Percentiles rank a stretch among this genome's conserved stretches.
These are phyloP conservation scores for Sclerurus mexicanus DNA, from an alignment of 2,113 vertebrate genomes.

Conservation along the genomic window DNA sequence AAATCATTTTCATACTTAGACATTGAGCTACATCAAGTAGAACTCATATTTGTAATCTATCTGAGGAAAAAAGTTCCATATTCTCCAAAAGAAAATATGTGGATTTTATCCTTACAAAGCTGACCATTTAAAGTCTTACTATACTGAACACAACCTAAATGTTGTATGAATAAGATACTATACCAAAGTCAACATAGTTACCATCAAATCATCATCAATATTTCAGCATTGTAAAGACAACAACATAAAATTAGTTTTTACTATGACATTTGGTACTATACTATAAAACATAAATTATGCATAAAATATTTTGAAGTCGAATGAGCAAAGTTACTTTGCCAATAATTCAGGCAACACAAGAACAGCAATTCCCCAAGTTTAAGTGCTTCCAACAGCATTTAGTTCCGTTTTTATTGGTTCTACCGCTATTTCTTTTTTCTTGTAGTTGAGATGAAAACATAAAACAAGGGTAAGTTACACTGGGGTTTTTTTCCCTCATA, in stretches of 20 bases:
- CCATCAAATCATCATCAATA: background rate
- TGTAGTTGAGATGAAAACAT: background rate
- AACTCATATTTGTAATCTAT: background rate
- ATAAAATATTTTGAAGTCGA: background rate
- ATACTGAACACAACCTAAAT: background rate
- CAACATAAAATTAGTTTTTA: background rate
- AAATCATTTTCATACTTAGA: background rate
- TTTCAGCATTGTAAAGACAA: background rate
- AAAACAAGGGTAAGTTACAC: background rate
- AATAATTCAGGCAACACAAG: background rate
- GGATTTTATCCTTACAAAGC: background rate
- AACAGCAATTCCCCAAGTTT: background rate
- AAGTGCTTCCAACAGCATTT: background rate
- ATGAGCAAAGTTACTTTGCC: background rate
- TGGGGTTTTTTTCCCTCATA: background rate
- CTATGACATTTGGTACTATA: background rate
- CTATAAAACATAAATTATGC: background rate
- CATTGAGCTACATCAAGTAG: background rate
- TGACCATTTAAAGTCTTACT: background rate
- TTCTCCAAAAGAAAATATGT: background rate
- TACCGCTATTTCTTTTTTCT: background rate
- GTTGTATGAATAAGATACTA: background rate
- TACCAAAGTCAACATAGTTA: background rate
- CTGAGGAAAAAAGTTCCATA: background rate
- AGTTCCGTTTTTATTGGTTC: background rate